These are phyloP conservation scores for Oreocharis arfaki DNA, from an alignment of 2,113 vertebrate species.

Conservation along the genomic window DNA sequence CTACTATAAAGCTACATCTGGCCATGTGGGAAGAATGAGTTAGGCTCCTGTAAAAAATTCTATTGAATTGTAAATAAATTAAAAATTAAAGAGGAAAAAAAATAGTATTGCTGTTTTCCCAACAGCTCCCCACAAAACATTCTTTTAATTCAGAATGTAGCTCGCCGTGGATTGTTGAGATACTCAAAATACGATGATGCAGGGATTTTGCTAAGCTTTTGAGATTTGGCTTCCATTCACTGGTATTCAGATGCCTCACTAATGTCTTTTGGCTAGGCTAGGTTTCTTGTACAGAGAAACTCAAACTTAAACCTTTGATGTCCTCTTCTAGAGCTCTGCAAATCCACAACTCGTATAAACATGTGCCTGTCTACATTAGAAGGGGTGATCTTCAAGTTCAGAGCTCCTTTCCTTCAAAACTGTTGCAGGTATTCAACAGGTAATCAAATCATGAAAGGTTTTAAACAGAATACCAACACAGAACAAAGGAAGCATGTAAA, in stretches of 20 bases:
- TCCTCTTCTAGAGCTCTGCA: not conserved
- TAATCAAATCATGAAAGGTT: not conserved
- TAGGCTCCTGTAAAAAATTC: not conserved
- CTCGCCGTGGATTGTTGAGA: not conserved
- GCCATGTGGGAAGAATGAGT: not conserved
- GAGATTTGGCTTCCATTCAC: not conserved
- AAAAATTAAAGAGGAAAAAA: not conserved
- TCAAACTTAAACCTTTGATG: not conserved
- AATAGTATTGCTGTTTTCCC: not conserved
- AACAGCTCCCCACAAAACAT: not conserved
- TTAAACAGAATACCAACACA: not conserved
- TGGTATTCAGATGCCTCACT: not conserved
- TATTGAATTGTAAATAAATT: not conserved
- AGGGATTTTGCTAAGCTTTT: not conserved
- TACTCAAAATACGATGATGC: not conserved
- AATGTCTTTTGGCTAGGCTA: not conserved
- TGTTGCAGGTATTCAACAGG: not conserved
- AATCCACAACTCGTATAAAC: not conserved
- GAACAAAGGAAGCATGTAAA: not conserved
- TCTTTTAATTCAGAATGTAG: not conserved
- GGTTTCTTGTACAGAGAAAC: not conserved
- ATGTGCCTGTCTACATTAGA: not conserved
- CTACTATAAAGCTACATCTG: not conserved
- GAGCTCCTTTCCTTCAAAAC: not conserved
- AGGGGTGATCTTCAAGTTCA: not conserved